Percentiles rank a stretch among this genome's conserved stretches.
phyloP scores from a whole-genome alignment of 2,113 vertebrate species.

The Sinosuthora webbiana region DNA sequence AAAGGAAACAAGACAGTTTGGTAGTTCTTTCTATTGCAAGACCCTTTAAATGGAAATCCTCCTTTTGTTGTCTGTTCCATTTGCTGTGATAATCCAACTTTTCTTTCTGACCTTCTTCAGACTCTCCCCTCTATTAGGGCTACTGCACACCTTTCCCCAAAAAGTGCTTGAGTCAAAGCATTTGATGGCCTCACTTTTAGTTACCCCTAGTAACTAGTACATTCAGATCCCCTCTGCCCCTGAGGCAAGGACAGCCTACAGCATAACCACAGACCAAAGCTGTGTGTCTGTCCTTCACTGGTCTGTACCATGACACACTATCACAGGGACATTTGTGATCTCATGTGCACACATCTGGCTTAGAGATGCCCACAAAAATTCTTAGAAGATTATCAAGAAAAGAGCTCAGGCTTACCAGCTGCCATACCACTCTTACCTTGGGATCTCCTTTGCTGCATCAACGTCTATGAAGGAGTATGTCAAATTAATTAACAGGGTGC shows the following conservation, averaged over 20 bases:
- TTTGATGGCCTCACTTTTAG: neutral
- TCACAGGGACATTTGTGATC: neutral
- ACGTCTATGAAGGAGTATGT: constrained; percentile 77
- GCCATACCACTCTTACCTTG: constrained; percentile 77
- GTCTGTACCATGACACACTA: neutral
- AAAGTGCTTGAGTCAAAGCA: neutral
- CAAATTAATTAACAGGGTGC: constrained; percentile 82
- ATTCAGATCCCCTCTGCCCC: neutral
- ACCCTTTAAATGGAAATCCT: neutral
- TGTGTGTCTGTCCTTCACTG: neutral
- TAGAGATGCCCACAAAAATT: neutral
- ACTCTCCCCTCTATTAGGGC: neutral
- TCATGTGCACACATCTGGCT: neutral
- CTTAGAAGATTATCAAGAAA: neutral
- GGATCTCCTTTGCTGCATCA: constrained; percentile 70
- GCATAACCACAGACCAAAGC: neutral
- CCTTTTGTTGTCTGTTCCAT: neutral
- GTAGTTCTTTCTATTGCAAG: neutral
- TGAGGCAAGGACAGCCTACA: neutral
- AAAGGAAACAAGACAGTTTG: neutral
- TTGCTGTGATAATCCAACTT: neutral
- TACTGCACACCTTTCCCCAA: neutral
- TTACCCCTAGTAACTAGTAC: neutral
- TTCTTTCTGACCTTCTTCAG: neutral
- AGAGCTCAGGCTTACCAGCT: neutral